These are phyloP conservation scores for Eudemis profundana DNA, from an alignment of 2,888 invertebrate genomes.

Conservation along the genomic window DNA sequence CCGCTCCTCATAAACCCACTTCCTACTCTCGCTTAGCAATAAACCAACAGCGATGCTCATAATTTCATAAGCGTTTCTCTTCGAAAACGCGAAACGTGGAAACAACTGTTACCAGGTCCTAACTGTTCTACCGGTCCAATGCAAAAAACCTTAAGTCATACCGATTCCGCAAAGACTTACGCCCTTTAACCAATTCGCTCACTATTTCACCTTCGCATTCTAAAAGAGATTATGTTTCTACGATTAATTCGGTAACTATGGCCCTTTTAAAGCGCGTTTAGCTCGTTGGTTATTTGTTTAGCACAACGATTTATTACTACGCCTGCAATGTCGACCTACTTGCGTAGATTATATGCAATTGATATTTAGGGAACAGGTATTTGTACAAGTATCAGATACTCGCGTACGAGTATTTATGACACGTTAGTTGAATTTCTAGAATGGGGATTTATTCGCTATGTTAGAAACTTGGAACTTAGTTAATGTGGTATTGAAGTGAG, in stretches of 20 bases:
- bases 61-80: slow-evolving; percentile 52
- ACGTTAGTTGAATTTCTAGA: slow-evolving; percentile 8
- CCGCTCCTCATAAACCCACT: slow-evolving; percentile 27
- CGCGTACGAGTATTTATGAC: slow-evolving; percentile 34
- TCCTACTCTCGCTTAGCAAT: slow-evolving; percentile 45
- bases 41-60: slow-evolving; percentile 51
- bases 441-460: slow-evolving; percentile 9
- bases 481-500: slow-evolving; percentile 18
- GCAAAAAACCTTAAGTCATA: slow-evolving; percentile 12
- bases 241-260: not conserved
- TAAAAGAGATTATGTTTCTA: slow-evolving; percentile 6
- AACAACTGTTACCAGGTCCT: slow-evolving; percentile 42
- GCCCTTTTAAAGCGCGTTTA: not conserved
- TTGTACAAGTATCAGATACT: slow-evolving; percentile 33
- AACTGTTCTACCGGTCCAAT: slow-evolving; percentile 11
- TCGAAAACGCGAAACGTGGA: slow-evolving; percentile 45
- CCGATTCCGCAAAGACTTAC: not conserved
- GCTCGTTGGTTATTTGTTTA: slow-evolving; percentile 38
- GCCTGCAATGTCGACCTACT: slow-evolving; percentile 42
- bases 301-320: slow-evolving; percentile 37
- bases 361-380: slow-evolving; percentile 37
- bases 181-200: slow-evolving; percentile 4
- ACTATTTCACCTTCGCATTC: not conserved
- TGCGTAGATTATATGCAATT: slow-evolving; percentile 42
- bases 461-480: slow-evolving; percentile 11